phyloP scores from a whole-genome alignment of 2,797 vertebrate genomes.

The Epinephelus coioides region DNA sequence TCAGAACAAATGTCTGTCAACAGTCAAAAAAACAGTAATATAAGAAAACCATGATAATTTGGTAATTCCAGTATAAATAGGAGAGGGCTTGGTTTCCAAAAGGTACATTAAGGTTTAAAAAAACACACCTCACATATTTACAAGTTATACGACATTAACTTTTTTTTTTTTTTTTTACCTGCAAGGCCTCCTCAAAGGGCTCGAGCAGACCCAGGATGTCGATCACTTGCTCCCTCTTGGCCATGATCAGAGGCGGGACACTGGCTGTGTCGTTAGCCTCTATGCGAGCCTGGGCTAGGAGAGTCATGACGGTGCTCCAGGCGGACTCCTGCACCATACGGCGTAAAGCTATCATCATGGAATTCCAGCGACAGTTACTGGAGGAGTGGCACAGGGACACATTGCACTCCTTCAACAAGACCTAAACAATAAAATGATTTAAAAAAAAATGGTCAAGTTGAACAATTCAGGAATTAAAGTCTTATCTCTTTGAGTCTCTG shows the following conservation, averaged over 20 bases:
- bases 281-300: constrained; percentile 84
- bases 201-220: constrained; percentile 85
- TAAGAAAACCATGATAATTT: not conserved
- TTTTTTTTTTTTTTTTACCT: constrained; percentile 60
- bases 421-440: constrained; percentile 44
- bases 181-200: constrained; percentile 84
- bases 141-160: not conserved
- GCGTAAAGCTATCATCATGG: constrained; percentile 76
- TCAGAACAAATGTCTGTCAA: not conserved
- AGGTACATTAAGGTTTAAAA: not conserved
- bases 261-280: constrained; percentile 75
- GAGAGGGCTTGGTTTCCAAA: not conserved
- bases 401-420: constrained; percentile 80
- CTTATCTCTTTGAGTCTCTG: not conserved
- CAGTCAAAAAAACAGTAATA: not conserved
- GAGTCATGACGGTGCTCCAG: constrained; percentile 78
- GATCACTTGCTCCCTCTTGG: constrained; percentile 81
- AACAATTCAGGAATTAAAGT: not conserved
- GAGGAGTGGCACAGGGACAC: constrained; percentile 77
- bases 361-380: constrained; percentile 83
- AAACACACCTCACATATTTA: not conserved
- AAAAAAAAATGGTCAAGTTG: not conserved
- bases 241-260: constrained; percentile 80
- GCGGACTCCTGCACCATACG: constrained; percentile 77
- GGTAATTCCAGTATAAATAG: constrained; percentile 1